Evolutionary conservation across 2,888 invertebrate genomes (phyloP).

Genomic region (Chalcosyrphus nemorum): DNA sequence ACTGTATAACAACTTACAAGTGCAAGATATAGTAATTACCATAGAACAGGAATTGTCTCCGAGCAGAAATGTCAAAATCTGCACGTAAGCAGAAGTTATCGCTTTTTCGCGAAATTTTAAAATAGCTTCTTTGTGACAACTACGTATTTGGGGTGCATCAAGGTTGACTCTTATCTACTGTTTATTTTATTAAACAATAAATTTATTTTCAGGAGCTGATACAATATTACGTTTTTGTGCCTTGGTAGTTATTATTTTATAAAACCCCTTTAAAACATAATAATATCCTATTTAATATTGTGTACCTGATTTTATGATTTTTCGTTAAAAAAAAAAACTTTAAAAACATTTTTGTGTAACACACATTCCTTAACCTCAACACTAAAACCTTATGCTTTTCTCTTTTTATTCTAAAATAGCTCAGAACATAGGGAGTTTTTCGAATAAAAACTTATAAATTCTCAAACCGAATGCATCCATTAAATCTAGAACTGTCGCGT

Average conservation of each 20-base stretch:
- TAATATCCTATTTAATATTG: neutral
- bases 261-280: neutral
- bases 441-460: neutral
- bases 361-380: conserved; percentile 7
- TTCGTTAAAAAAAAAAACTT: neutral
- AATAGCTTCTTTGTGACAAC: neutral
- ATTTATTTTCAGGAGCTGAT: neutral
- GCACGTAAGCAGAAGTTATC: neutral
- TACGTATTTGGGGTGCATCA: conserved; percentile 39
- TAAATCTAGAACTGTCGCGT: conserved; percentile 29
- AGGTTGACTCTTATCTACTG: conserved; percentile 35
- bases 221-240: neutral
- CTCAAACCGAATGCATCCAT: neutral
- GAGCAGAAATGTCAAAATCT: neutral
- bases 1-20: too few relatives aligned
- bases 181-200: neutral
- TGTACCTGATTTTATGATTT: neutral
- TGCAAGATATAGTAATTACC: neutral
- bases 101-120: neutral
- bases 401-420: conserved; percentile 6
- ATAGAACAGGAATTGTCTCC: neutral
- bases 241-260: neutral
- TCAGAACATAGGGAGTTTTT: neutral
- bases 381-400: neutral
- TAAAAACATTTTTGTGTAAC: neutral